Conservation (phyloP, 2,113 vertebrate genomes). For the Eubucco bourcierii region DNA sequence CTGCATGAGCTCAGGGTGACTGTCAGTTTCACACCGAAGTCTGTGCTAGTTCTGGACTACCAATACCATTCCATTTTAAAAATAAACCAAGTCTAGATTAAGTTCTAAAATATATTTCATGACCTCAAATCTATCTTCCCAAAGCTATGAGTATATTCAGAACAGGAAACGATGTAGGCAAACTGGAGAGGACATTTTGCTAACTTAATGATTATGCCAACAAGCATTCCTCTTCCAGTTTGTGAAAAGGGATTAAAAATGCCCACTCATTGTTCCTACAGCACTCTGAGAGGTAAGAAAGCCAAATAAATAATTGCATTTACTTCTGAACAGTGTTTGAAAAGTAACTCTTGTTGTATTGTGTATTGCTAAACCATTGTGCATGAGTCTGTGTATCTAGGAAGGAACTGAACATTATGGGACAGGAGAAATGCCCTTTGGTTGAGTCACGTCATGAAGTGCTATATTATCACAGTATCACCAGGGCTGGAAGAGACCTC, state of each 20-base stretch:
- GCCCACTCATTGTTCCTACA: background rate
- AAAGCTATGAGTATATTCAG: background rate
- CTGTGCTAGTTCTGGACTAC: background rate
- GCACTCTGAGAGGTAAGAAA: background rate
- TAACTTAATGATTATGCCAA: background rate
- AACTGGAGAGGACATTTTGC: background rate
- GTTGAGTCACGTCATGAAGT: background rate
- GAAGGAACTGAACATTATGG: background rate
- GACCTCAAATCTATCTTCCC: background rate
- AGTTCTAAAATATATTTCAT: background rate
- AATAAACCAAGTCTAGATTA: background rate
- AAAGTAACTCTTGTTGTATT: background rate
- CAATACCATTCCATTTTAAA: background rate
- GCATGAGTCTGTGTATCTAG: background rate
- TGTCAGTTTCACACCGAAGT: background rate
- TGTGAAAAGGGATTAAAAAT: background rate
- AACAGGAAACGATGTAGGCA: background rate
- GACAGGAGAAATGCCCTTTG: background rate
- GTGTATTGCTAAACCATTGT: background rate
- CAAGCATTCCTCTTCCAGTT: background rate
- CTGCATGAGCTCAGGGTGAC: background rate
- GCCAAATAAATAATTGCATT: background rate
- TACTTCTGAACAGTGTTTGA: background rate
- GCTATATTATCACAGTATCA: too few species aligned
- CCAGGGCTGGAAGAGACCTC: too few species aligned